These are phyloP conservation scores for Eutolmus rufibarbis DNA, from an alignment of 2,888 invertebrate genomes.

Conservation along the genomic window DNA sequence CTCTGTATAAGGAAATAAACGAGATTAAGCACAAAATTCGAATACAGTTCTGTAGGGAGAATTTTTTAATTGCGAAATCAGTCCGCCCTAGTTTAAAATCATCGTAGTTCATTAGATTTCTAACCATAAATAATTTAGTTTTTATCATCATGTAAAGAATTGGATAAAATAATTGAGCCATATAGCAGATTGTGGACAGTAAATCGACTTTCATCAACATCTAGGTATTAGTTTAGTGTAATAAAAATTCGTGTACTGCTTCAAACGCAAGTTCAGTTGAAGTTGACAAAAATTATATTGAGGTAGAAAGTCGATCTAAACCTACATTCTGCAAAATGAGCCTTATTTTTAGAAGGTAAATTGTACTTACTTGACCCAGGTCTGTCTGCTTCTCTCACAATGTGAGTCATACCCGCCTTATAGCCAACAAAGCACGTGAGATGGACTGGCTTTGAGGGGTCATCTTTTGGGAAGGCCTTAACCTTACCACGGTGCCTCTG, in stretches of 20 bases:
- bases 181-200: background rate
- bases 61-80: slow-evolving; percentile 54
- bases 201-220: background rate
- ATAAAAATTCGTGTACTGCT: no score
- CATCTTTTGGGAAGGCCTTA: slow-evolving; percentile 99
- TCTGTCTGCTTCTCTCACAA: slow-evolving; percentile 97
- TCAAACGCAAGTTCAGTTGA: background rate
- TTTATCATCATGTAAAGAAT: slow-evolving; percentile 44
- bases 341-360: background rate
- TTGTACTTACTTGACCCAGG: slow-evolving; percentile 93
- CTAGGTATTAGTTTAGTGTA: no score
- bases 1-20: slow-evolving; percentile 69
- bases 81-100: slow-evolving; percentile 65
- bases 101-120: slow-evolving; percentile 51
- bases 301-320: background rate
- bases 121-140: slow-evolving; percentile 46
- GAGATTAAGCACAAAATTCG: background rate
- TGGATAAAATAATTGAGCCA: background rate
- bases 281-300: background rate
- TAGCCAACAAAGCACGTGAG: slow-evolving; percentile 97
- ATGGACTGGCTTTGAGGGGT: slow-evolving; percentile 94
- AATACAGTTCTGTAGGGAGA: background rate
- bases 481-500: slow-evolving; percentile 97
- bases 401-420: slow-evolving; percentile 99
- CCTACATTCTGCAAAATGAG: background rate